phyloP scores from a whole-genome alignment of 1,140 invertebrate genomes.

The Lucilia cuprina region DNA sequence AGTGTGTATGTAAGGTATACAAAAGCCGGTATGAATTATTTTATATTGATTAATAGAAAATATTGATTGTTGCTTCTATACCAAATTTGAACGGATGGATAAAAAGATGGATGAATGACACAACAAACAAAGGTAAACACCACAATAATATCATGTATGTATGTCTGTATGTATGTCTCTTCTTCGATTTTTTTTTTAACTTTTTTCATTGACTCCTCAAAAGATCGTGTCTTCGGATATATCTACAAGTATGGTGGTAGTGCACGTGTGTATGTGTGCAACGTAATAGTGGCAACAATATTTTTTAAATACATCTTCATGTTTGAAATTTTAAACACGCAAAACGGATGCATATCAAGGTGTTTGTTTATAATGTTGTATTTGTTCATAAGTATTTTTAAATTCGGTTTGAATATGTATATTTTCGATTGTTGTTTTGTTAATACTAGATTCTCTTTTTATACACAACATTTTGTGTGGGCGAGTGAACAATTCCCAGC shows the following conservation, averaged over 20 bases:
- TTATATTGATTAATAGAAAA: not conserved
- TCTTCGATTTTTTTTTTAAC: not conserved
- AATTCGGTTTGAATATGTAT: not conserved
- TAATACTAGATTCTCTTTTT: not conserved
- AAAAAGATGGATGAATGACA: not conserved
- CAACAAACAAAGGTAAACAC: not conserved
- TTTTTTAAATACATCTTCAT: not conserved
- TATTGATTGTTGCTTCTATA: not conserved
- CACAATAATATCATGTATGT: not conserved
- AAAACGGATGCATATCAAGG: conserved; percentile 32
- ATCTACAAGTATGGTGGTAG: not conserved
- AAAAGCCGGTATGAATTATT: not conserved
- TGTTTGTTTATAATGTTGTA: not conserved
- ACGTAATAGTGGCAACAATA: conserved; percentile 17
- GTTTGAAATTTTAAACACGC: conserved; percentile 30
- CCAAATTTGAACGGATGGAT: not conserved
- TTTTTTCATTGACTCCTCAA: too few species aligned
- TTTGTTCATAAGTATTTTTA: not conserved
- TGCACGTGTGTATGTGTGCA: not conserved
- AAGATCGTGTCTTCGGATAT: too few species aligned
- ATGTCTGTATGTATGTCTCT: not conserved
- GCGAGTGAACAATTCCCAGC: not conserved
- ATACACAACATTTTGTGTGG: not conserved
- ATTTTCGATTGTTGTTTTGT: conserved; percentile 9
- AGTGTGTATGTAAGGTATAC: too few species aligned